Evolutionary conservation across 1,140 invertebrate genomes (phyloP).

Genomic region (Sitobion miscanthi): DNA sequence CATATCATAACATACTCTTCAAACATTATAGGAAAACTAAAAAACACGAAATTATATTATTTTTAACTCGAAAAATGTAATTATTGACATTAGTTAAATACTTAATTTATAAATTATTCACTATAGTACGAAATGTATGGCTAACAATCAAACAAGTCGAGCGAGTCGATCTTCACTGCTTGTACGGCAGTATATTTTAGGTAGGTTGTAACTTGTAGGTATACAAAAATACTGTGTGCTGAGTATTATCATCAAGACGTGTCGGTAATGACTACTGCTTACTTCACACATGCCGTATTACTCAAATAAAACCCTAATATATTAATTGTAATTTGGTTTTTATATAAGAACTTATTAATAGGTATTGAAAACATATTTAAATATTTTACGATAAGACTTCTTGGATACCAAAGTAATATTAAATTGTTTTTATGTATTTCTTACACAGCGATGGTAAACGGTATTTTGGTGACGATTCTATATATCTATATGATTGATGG

Average conservation of each 20-base stretch:
- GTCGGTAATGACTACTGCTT: neutral
- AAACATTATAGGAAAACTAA: neutral
- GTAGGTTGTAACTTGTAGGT: too few relatives aligned
- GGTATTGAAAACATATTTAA: neutral
- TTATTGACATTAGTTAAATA: neutral
- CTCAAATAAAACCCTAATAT: neutral
- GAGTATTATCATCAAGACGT: neutral
- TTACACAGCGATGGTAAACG: neutral
- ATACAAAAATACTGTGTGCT: neutral
- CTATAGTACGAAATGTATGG: neutral
- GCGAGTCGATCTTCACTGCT: neutral
- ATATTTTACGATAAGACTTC: neutral
- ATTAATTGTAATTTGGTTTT: neutral
- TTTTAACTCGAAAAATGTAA: neutral
- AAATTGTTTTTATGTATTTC: neutral
- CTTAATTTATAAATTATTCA: neutral
- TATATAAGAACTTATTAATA: neutral
- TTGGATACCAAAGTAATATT: neutral
- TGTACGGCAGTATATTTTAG: neutral
- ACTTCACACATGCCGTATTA: neutral
- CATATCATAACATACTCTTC: neutral
- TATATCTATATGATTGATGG: neutral
- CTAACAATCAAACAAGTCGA: neutral
- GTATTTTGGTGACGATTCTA: neutral
- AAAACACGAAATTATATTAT: neutral